Evolutionary conservation across 2,113 vertebrate species (phyloP).

Genomic region (Okapia johnstoni): DNA sequence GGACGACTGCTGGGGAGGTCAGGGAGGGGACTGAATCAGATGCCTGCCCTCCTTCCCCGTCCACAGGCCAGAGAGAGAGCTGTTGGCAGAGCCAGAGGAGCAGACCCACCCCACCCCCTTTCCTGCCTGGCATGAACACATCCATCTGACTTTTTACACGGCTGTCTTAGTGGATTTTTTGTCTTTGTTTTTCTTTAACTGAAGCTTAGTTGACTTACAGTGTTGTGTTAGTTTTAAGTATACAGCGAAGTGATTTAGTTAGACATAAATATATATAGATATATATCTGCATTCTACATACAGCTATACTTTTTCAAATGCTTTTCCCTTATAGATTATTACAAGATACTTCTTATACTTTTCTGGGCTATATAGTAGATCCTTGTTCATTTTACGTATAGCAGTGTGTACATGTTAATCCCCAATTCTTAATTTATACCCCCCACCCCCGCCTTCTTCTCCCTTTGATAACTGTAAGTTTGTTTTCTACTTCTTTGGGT

Average conservation of each 20-base stretch:
- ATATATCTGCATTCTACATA: neutral
- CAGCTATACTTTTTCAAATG: neutral
- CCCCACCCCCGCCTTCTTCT: accelerated
- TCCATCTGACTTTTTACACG: neutral
- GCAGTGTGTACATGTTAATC: neutral
- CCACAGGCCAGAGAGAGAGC: neutral
- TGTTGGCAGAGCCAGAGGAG: neutral
- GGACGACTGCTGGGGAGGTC: constrained; percentile 44
- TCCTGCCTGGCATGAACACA: neutral
- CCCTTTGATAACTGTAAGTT: neutral
- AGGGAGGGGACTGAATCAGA: neutral
- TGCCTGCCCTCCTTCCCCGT: neutral
- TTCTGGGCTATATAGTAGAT: neutral
- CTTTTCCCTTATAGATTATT: neutral
- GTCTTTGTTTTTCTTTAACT: neutral
- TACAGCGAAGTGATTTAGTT: neutral
- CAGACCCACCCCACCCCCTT: accelerated
- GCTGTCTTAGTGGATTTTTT: neutral
- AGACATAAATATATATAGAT: neutral
- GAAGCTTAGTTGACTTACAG: neutral
- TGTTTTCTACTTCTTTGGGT: neutral
- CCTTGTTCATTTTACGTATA: neutral
- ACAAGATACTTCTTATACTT: too few species aligned
- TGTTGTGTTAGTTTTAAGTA: neutral
- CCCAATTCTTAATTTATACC: neutral